These are phyloP conservation scores for Terrapene triunguis DNA, from an alignment of 2,113 vertebrate species.

Conservation along the genomic window DNA sequence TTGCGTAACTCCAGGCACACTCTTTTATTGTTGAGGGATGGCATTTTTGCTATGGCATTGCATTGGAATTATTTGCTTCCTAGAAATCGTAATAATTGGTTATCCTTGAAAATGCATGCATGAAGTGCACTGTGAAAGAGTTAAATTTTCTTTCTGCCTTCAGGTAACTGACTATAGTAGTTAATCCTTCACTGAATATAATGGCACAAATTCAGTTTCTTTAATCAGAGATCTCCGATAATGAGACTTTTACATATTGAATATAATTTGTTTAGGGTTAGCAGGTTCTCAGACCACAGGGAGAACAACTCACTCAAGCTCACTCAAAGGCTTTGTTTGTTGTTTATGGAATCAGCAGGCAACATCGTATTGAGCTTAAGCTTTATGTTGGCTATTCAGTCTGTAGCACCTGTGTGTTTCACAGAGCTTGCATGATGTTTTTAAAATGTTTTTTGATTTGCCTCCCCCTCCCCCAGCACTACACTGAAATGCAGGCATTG, in stretches of 20 bases:
- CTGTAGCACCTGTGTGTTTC: background rate
- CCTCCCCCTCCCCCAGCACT: background rate
- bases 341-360: background rate
- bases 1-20: background rate
- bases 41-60: background rate
- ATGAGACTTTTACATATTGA: background rate
- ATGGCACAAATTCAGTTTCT: background rate
- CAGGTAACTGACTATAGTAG: background rate
- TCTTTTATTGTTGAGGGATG: background rate
- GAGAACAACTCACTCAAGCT: background rate
- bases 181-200: background rate
- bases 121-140: background rate
- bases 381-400: background rate
- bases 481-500: background rate
- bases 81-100: background rate
- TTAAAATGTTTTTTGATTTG: background rate
- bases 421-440: background rate
- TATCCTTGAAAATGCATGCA: background rate
- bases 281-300: background rate
- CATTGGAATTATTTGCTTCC: background rate
- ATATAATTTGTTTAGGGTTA: background rate
- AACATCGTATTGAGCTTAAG: background rate
- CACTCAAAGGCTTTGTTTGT: background rate
- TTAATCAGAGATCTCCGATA: background rate
- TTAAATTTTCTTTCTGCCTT: background rate